Base-by-base conservation (phyloP, 2,113 vertebrate genomes). In the Tympanuchus pallidicinctus region DNA sequence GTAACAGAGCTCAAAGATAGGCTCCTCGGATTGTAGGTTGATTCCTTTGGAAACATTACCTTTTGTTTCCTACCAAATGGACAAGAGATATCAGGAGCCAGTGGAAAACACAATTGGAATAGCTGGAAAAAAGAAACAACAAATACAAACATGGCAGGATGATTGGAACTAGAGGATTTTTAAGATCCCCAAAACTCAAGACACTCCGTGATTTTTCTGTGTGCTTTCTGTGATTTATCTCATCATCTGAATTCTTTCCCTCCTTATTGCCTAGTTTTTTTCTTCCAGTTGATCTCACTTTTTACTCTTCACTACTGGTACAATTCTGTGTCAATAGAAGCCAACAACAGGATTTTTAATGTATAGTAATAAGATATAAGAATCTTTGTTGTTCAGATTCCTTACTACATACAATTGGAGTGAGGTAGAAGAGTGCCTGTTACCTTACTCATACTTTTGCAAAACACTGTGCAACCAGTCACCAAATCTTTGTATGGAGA, bases 401-500 rank as follows among this genome's bases (percentile, higher is more conserved):
- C 52, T 84, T 61, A 13, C 17, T 52, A 4, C 16, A 24, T 11
- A 10, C 43, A 30, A 47, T 0, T 15, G 52, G 22, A 38, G 36
- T 63, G 27, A 11, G 6, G 13, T 32, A 6, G 52, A 25, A 61
- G 3, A 28, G 27, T 67, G 45, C 59, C 54, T 63, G n/a, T 67
- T 67, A 40, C 54, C 52, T 78, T 61, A 56, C 14, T 66, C 28
- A 8, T 18, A 59, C 18, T 34, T 27, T 6, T 32, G 38, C 42
- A 70, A 82, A 73, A 34, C 5, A 32, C 11, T 8, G 17, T 52
- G 56, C 20, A 45, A 27, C 16, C 74, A 82, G 10, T 40, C 3
- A 0, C n/a, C 52, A 12, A 47, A 61, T n/a, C 27, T 2, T 0
- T 36, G 11, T 40, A 72, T 69, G 25, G 13, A 16, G 54, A 63